phyloP scores from a whole-genome alignment of 2,113 vertebrate genomes.

The Megaleporinus macrocephalus region DNA sequence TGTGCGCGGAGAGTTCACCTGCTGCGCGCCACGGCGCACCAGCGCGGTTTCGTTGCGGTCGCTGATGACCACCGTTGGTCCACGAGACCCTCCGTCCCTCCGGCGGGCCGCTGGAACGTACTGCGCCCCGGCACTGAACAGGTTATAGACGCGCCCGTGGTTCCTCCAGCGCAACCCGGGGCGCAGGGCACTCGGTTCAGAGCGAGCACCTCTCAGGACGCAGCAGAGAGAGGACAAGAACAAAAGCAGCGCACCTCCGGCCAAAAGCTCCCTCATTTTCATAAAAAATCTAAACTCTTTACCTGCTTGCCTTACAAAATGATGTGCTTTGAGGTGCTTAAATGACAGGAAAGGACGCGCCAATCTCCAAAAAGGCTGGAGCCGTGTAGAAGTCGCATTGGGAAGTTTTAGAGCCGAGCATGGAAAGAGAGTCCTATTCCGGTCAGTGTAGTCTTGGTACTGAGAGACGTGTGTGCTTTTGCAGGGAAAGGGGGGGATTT shows the following conservation, averaged over 20 bases:
- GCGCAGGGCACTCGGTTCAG: conserved; percentile 76
- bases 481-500: conserved; percentile 67
- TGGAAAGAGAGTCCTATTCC: not conserved
- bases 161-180: conserved; percentile 87
- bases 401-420: not conserved
- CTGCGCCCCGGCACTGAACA: conserved; percentile 84
- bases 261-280: conserved; percentile 60
- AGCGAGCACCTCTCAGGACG: conserved; percentile 61
- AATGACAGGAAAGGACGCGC: not conserved
- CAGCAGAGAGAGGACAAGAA: conserved; percentile 67
- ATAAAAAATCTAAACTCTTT: not conserved
- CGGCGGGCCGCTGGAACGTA: conserved; percentile 80
- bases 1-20: conserved; percentile 9
- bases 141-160: conserved; percentile 88
- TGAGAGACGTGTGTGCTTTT: conserved; percentile 1
- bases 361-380: not conserved
- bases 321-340: not conserved
- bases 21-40: conserved; percentile 54
- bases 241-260: conserved; percentile 36
- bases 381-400: conserved; percentile 3
- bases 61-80: conserved; percentile 67
- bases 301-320: not conserved
- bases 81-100: conserved; percentile 26
- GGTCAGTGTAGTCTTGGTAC: not conserved
- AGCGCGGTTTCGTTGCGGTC: conserved; percentile 57